phyloP scores from a whole-genome alignment of 2,888 invertebrate species.

The Gortyna flavago region DNA sequence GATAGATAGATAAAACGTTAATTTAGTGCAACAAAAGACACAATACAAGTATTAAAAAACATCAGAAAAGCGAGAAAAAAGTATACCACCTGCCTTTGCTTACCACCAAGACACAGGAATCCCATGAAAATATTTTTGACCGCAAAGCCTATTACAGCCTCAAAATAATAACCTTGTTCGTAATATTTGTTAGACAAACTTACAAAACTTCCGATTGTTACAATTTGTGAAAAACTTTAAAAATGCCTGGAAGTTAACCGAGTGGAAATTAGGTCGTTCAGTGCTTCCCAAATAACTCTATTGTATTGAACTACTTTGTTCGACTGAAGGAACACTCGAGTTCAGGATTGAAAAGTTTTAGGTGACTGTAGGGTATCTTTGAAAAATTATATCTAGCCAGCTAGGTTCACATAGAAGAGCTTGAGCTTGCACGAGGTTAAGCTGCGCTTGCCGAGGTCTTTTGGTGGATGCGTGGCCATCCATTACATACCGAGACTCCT shows the following conservation, averaged over 20 bases:
- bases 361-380: conserved; percentile 1
- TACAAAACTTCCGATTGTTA: conserved; percentile 35
- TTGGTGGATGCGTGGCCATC: no score
- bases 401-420: not conserved
- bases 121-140: not conserved
- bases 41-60: no score
- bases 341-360: conserved; percentile 19
- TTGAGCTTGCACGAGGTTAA: no score
- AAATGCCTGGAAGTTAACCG: conserved; percentile 37
- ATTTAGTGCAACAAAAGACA: no score
- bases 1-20: no score
- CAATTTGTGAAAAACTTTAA: conserved; percentile 46
- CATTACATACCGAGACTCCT: no score
- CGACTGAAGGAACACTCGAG: not conserved
- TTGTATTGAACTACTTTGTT: conserved; percentile 49
- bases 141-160: not conserved
- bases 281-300: conserved; percentile 50
- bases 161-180: conserved; percentile 1
- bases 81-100: no score
- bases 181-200: conserved; percentile 20
- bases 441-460: no score
- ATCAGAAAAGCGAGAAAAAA: no score
- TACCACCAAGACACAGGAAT: no score
- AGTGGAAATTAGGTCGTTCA: conserved; percentile 48
- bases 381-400: not conserved